Evolutionary conservation across 2,888 invertebrate genomes (phyloP).

Genomic region (Pseudeuparius sepicola): DNA sequence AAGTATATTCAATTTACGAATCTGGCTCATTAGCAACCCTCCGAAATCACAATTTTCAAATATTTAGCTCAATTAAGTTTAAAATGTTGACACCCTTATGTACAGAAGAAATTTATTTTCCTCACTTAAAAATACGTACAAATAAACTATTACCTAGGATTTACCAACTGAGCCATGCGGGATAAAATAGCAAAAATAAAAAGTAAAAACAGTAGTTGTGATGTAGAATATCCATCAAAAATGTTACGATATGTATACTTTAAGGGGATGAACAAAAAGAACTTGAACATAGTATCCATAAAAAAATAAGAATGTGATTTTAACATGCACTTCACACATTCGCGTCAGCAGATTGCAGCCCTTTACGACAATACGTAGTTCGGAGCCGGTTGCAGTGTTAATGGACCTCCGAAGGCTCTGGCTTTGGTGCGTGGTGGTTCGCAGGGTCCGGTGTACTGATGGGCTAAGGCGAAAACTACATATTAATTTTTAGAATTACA

Average conservation of each 20-base stretch:
- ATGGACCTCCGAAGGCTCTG: constrained; percentile 78
- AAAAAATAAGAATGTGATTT: constrained; percentile 25
- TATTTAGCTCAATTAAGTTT: too few species aligned
- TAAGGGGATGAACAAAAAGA: too few species aligned
- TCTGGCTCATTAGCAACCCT: too few species aligned
- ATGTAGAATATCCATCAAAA: constrained; percentile 16
- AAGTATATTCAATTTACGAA: too few species aligned
- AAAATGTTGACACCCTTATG: constrained; percentile 16
- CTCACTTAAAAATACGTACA: constrained; percentile 15
- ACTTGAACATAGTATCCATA: constrained; percentile 20
- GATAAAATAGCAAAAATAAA: constrained; percentile 10
- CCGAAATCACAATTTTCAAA: too few species aligned
- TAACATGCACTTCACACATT: constrained; percentile 30
- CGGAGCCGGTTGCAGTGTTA: constrained; percentile 41
- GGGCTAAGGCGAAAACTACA: constrained; percentile 52
- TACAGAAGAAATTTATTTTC: constrained; percentile 13
- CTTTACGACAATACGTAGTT: constrained; percentile 25
- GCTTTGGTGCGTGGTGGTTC: constrained; percentile 69
- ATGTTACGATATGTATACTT: constrained; percentile 33
- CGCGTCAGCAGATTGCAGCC: constrained; percentile 27
- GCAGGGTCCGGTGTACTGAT: constrained; percentile 75
- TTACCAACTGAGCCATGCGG: constrained; percentile 12
- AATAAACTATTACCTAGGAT: constrained; percentile 12
- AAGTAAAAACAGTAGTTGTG: constrained; percentile 13
- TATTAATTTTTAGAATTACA: too few species aligned